phyloP scores from a whole-genome alignment of 2,888 invertebrate genomes.

The Thereva nobilitata region DNA sequence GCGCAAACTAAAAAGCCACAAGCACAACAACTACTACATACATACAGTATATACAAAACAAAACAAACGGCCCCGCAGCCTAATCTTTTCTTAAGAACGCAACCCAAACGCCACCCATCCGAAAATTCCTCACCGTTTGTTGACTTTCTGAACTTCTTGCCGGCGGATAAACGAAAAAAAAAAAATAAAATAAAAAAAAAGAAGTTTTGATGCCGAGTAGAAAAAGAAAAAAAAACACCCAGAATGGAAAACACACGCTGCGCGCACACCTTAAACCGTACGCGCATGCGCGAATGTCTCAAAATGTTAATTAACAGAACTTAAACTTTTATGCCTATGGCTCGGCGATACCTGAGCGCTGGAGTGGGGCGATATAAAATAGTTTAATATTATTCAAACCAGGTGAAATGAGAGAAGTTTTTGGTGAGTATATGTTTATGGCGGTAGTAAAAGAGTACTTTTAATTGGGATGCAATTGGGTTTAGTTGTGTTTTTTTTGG shows the following conservation, averaged over 20 bases:
- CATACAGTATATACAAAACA: no score
- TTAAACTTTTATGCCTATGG: no score
- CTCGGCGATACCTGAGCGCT: no score
- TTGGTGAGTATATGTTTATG: background rate
- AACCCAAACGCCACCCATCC: conserved; percentile 5
- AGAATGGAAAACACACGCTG: conserved; percentile 24
- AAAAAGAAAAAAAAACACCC: conserved; percentile 4
- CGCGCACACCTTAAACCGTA: conserved; percentile 15
- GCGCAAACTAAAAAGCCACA: no score
- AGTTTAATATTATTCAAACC: conserved; percentile 2
- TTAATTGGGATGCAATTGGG: background rate
- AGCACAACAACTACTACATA: no score
- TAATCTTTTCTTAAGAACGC: background rate
- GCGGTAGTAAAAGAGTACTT: conserved; percentile 1
- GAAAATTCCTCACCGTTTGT: conserved; percentile 39
- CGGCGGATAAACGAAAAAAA: conserved; percentile 36
- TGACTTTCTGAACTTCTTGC: conserved; percentile 38
- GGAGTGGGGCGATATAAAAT: conserved; percentile 16
- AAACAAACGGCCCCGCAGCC: no score
- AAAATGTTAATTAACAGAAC: conserved; percentile 17
- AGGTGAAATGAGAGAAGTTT: conserved; percentile 22
- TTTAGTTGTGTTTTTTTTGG: background rate
- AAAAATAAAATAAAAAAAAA: no score
- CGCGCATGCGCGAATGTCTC: conserved; percentile 22
- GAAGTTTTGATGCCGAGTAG: background rate